Evolutionary conservation across 1,140 invertebrate species (phyloP).

Genomic region (Pararge aegeria): DNA sequence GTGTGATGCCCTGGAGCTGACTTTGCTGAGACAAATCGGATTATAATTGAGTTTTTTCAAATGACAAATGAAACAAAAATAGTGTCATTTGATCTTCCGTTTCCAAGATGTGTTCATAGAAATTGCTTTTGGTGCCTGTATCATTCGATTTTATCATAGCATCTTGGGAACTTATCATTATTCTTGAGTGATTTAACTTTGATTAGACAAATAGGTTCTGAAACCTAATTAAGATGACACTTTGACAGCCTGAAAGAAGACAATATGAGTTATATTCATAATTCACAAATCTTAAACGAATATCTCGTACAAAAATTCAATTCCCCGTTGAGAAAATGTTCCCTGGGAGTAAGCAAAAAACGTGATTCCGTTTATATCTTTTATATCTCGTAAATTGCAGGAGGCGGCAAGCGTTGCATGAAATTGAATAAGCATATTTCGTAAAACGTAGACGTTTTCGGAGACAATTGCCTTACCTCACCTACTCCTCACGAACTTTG

Average conservation of each 20-base stretch:
- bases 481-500: constrained; percentile 78
- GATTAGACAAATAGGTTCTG: too few relatives aligned
- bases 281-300: constrained; percentile 68
- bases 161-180: too few relatives aligned
- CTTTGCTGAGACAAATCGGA: constrained; percentile 73
- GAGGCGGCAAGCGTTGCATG: constrained; percentile 79
- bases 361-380: constrained; percentile 79
- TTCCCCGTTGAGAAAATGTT: constrained; percentile 74
- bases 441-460: constrained; percentile 78
- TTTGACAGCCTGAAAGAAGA: background rate
- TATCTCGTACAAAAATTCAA: constrained; percentile 71
- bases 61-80: constrained; percentile 54
- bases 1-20: constrained; percentile 70
- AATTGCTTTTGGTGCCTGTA: background rate
- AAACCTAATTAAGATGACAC: too few relatives aligned
- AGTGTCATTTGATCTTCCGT: constrained; percentile 14
- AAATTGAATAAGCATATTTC: constrained; percentile 80
- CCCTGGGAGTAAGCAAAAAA: constrained; percentile 78
- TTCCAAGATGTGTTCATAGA: background rate
- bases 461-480: constrained; percentile 80
- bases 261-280: constrained; percentile 19
- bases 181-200: too few relatives aligned
- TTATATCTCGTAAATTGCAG: constrained; percentile 80
- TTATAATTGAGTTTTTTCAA: constrained; percentile 72
- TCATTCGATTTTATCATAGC: background rate